Conservation (phyloP, 2,888 invertebrate species). For the Scaptomyza cyrtandrae region DNA sequence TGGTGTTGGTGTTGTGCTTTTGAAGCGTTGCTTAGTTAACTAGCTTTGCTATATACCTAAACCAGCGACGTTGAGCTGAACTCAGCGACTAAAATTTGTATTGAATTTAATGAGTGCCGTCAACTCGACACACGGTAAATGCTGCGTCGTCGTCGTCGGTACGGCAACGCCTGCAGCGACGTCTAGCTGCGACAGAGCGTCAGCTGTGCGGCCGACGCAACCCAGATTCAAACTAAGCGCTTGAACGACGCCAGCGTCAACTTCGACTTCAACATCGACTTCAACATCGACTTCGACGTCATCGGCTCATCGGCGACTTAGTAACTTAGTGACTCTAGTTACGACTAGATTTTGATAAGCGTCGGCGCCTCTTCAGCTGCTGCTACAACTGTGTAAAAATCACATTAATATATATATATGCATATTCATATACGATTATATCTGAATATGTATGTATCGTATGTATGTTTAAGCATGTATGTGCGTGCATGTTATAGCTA, state of each 20-base stretch:
- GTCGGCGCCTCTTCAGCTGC: neutral
- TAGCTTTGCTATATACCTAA: conserved; percentile 48
- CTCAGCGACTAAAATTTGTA: conserved; percentile 81
- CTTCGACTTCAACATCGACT: too few relatives aligned
- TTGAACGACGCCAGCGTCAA: too few relatives aligned
- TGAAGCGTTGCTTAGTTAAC: conserved; percentile 31
- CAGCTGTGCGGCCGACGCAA: conserved; percentile 15
- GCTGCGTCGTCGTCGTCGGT: conserved; percentile 7
- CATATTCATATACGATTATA: neutral
- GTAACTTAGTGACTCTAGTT: conserved; percentile 6
- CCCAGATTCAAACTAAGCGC: conserved; percentile 20
- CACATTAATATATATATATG: neutral
- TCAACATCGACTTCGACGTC: too few relatives aligned
- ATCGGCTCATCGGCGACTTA: too few relatives aligned
- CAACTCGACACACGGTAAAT: conserved; percentile 51
- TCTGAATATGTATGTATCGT: neutral
- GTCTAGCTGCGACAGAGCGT: conserved; percentile 5
- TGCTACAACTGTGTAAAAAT: neutral
- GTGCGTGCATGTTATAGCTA: neutral
- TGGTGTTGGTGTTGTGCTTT: conserved; percentile 14
- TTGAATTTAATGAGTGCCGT: conserved; percentile 69
- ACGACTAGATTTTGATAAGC: conserved; percentile 1
- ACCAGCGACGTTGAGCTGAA: conserved; percentile 79
- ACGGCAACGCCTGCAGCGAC: conserved; percentile 3
- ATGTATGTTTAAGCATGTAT: too few relatives aligned